phyloP scores from a whole-genome alignment of 2,797 vertebrate species.

The Lepus townsendii region DNA sequence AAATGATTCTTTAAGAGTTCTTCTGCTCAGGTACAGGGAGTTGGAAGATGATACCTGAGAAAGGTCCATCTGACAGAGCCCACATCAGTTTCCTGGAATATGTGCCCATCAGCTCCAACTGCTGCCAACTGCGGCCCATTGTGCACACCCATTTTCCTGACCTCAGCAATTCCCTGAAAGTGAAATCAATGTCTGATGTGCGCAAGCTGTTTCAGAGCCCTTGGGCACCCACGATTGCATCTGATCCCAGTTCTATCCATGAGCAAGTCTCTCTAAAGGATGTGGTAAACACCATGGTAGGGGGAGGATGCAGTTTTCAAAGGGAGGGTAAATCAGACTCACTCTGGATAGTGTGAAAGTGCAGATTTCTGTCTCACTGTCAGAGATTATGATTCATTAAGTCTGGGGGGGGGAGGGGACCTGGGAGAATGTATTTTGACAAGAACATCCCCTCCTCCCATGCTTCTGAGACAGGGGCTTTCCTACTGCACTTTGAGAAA shows the following conservation, averaged over 20 bases:
- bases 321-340: not conserved
- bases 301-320: not conserved
- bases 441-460: not conserved
- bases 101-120: not conserved
- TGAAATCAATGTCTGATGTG: not conserved
- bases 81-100: not conserved
- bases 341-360: not conserved
- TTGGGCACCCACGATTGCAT: not conserved
- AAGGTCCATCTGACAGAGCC: not conserved
- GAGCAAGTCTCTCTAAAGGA: not conserved
- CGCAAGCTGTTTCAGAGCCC: not conserved
- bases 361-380: not conserved
- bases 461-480: not conserved
- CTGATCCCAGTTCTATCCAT: not conserved
- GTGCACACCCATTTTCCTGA: not conserved
- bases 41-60: not conserved
- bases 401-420: not conserved
- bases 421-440: not conserved
- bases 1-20: not conserved
- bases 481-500: not conserved
- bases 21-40: not conserved
- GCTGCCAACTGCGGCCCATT: not conserved
- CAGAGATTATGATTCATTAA: not conserved
- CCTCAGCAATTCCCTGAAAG: not conserved
- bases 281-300: not conserved